These are phyloP conservation scores for Helarctos malayanus DNA, from an alignment of 2,797 vertebrate species.

Conservation along the genomic window DNA sequence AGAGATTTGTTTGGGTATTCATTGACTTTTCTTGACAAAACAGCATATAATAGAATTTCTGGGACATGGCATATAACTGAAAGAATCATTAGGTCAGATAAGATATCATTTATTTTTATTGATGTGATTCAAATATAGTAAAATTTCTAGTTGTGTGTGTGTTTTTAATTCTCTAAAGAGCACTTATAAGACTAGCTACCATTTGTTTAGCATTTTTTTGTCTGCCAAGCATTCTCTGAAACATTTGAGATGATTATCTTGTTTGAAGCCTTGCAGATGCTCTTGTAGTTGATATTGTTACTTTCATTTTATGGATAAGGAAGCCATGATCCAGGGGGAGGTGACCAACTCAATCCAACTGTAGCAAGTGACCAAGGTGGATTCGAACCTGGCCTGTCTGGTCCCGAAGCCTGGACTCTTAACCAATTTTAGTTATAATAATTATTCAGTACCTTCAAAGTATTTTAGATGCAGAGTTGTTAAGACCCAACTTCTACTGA, in stretches of 20 bases:
- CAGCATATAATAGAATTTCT: neutral
- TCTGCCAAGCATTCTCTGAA: neutral
- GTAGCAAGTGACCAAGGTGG: neutral
- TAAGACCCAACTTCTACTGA: neutral
- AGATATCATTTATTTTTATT: neutral
- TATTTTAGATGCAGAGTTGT: neutral
- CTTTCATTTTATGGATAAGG: neutral
- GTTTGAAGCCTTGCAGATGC: neutral
- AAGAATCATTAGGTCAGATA: neutral
- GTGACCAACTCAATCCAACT: neutral
- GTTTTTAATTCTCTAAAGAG: neutral
- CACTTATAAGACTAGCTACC: neutral
- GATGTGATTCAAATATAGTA: slow-evolving; percentile 15
- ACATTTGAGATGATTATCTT: neutral
- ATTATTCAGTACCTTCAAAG: neutral
- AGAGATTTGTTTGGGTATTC: neutral
- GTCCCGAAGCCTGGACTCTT: neutral
- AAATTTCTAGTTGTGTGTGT: neutral
- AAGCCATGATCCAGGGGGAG: neutral
- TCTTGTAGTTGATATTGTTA: neutral
- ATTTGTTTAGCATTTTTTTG: neutral
- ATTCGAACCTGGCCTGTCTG: neutral
- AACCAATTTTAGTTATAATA: neutral
- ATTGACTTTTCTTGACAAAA: slow-evolving; percentile 44
- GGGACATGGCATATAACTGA: neutral